A percentile compares a stretch with the other conserved stretches of the same genome.
These are phyloP conservation scores for Chaetophractus vellerosus DNA, from an alignment of 2,797 vertebrate genomes.

Conservation along the genomic window DNA sequence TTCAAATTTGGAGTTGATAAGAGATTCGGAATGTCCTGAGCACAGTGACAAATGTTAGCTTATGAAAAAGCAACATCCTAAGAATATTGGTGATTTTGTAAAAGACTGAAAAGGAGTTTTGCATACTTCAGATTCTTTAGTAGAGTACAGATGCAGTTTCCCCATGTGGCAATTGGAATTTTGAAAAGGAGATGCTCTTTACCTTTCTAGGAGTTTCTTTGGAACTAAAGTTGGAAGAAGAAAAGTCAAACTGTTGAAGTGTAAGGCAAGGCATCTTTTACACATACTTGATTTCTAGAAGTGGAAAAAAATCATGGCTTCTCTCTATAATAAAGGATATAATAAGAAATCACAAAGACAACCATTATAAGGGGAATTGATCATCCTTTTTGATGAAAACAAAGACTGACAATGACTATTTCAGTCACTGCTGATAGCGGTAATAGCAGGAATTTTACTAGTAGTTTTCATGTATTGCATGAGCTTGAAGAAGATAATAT, in stretches of 20 bases:
- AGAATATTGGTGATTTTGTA: slow-evolving; percentile 59
- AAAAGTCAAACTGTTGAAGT: slow-evolving; percentile 4
- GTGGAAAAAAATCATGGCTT: not conserved
- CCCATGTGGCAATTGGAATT: not conserved
- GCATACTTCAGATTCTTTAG: slow-evolving; percentile 51
- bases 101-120: slow-evolving; percentile 41
- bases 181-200: not conserved
- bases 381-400: not conserved
- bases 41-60: slow-evolving; percentile 57
- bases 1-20: slow-evolving; percentile 70
- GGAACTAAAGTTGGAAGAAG: not conserved
- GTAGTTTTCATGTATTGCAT: slow-evolving; percentile 53
- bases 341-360: not conserved
- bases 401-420: not conserved
- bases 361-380: not conserved
- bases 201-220: not conserved
- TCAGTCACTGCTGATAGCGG: not conserved
- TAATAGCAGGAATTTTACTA: slow-evolving; percentile 26
- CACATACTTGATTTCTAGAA: not conserved
- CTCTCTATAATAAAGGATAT: not conserved
- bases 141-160: not conserved
- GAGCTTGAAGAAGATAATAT: slow-evolving; percentile 3
- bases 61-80: slow-evolving; percentile 51
- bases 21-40: not conserved
- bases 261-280: not conserved